Evolutionary conservation across 1,140 invertebrate species (phyloP), one percentile per base, ranked within the genome.

Genomic region (Bombus fervidus): DNA sequence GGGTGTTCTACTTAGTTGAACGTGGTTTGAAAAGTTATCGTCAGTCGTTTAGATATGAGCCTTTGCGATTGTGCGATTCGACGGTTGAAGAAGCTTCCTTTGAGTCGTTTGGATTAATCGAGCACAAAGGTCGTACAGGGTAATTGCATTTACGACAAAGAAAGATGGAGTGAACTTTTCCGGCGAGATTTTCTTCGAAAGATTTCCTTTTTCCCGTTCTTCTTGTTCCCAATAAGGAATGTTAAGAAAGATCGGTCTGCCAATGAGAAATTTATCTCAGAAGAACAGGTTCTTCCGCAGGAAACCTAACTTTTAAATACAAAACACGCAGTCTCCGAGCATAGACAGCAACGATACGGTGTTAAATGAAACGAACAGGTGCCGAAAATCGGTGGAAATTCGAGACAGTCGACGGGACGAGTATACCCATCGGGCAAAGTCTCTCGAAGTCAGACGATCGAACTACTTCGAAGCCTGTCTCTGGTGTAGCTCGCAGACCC

Each of bases 401-500:
- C 10, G 18, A 34, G 3, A 18, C 4, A 41, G 13, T 47, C 62
- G 64, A 69, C 31, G n/a, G 53, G 25, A n/a, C 13, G 83, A 43
- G 76, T 47, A 85, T 79, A 57, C 72, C 72, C 66, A 59, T 77
- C 43, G 83, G 69, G 64, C 81, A 62, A 86, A 90, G 66, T 73
- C 86, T 81, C 76, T 77, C 81, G 81, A 81, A 81, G 53, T 64
- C 72, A 89, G 87, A 81, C 87, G 85, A 90, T 91, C 83, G 84
- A 90, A 90, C 83, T 83, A 81, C 75, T 81, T 85, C 84, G 78
- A 79, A 90, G 77, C 69, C 66, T 84, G 86, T 91, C 87, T 90
- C 90, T 88, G 89, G 77, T 74, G 90, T 89, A 86, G 83, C 81
- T 87, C 74, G 81, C 82, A 86, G 64, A 47, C 69, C 37, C 37